phyloP scores from a whole-genome alignment of 2,113 vertebrate genomes.

The Hippoglossus stenolepis region DNA sequence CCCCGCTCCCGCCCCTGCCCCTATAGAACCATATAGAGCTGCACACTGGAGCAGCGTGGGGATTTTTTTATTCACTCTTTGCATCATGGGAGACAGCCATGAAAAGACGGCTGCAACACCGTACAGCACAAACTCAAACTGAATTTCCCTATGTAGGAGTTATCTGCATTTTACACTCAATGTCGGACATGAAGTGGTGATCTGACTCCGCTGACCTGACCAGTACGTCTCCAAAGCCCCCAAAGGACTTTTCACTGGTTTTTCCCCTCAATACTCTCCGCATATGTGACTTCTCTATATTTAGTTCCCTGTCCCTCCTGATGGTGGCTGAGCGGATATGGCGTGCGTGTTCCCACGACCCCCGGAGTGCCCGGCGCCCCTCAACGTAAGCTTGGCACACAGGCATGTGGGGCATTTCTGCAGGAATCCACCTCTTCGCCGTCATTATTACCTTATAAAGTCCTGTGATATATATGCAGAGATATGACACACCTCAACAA shows the following conservation, averaged over 20 bases:
- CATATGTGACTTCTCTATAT: conserved; percentile 83
- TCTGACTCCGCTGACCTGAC: conserved; percentile 46
- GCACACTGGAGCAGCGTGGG: not conserved
- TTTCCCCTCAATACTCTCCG: conserved; percentile 65
- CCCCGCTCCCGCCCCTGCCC: not conserved
- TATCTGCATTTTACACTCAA: conserved; percentile 2
- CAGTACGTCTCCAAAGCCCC: conserved; percentile 62
- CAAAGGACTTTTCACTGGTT: conserved; percentile 66
- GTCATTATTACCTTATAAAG: conserved; percentile 84
- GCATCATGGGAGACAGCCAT: not conserved
- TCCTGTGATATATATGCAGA: conserved; percentile 33
- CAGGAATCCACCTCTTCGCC: conserved; percentile 71
- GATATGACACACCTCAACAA: conserved; percentile 35
- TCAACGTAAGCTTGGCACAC: conserved; percentile 73
- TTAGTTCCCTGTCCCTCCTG: conserved; percentile 83
- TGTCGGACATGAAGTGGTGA: conserved; percentile 23
- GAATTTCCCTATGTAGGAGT: not conserved
- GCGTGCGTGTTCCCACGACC: conserved; percentile 88
- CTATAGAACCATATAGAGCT: not conserved
- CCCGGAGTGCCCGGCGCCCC: conserved; percentile 70
- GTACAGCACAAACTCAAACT: conserved; percentile 16
- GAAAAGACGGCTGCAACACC: not conserved
- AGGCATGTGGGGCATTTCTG: conserved; percentile 75
- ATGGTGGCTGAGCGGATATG: conserved; percentile 85
- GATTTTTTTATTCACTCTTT: not conserved